Base-by-base conservation (phyloP, 2,888 invertebrate species). In the Clunio marinus region DNA sequence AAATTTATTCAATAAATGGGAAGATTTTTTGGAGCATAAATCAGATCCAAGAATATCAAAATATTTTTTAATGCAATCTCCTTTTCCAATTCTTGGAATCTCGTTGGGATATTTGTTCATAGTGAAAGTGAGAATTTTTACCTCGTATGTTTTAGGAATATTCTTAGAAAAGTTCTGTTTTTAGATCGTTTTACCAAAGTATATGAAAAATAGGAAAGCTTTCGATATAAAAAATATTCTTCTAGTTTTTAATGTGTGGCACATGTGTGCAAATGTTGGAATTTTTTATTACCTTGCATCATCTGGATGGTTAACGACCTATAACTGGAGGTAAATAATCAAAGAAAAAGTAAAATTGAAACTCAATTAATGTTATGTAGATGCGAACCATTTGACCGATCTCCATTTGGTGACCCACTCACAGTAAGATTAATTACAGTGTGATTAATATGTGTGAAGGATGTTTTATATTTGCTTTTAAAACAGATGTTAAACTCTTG, bases 301-400 rank as follows among this genome's bases (percentile, higher is more conserved):
- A n/a, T 15, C 15, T 10, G 41, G 41, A n/a, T 41, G 41, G 41
- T 15, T 41, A 41, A 41, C 41, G 15, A 41, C 10, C 41, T 41
- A 41, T 51, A 51, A 22, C 22, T 51, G 51, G 51, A 51, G 41
- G 41, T 41, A 41, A 41, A n/a, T 10, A 41, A 41, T n/a, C n/a
- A n/a, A n/a, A n/a, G n/a, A n/a, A n/a, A n/a, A n/a, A n/a, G n/a
- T n/a, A n/a, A n/a, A n/a, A n/a, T n/a, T n/a, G n/a, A n/a, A n/a
- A n/a, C n/a, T n/a, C n/a, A n/a, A n/a, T n/a, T n/a, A n/a, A n/a
- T n/a, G n/a, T n/a, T 41, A 41, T 41, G 2, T n/a, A 41, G 51
- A 17, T 51, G 51, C 22, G 51, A 51, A 51, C 20, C 51, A 51
- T 8, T 51, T 22, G 51, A 51, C 17, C 17, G 51, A 5, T 20